Evolutionary conservation across 2,113 vertebrate species (phyloP).

Genomic region (Andinoacara biseriatus): DNA sequence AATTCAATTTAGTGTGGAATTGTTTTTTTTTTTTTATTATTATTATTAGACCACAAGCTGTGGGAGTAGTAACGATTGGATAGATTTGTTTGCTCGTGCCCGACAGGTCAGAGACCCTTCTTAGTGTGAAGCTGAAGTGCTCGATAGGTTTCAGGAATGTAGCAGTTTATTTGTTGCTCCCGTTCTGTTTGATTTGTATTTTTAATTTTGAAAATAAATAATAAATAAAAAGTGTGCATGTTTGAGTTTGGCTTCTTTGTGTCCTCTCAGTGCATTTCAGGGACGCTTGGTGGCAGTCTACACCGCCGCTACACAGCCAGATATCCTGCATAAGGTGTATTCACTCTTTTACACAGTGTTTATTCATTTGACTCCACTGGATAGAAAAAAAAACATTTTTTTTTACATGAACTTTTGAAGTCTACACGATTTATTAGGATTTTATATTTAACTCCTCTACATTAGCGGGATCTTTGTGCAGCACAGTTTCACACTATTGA

Average conservation of each 20-base stretch:
- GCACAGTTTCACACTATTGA: neutral
- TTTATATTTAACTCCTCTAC: neutral
- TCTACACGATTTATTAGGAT: neutral
- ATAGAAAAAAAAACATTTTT: neutral
- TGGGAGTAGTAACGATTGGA: conserved; percentile 12
- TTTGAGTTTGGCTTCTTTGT: conserved; percentile 7
- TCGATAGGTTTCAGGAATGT: conserved; percentile 40
- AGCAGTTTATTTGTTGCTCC: conserved; percentile 36
- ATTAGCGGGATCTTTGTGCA: neutral
- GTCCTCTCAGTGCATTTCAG: conserved; percentile 22
- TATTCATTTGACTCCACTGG: neutral
- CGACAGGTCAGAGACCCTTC: conserved; percentile 19
- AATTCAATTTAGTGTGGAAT: neutral
- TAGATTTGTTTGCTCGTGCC: conserved; percentile 32
- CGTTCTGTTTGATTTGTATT: conserved; percentile 26
- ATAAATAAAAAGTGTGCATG: conserved; percentile 26
- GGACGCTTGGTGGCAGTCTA: conserved; percentile 37
- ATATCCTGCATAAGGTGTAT: neutral
- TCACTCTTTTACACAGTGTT: neutral
- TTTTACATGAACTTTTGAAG: neutral
- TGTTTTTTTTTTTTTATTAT: neutral
- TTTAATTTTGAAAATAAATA: conserved; percentile 24
- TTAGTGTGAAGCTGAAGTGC: conserved; percentile 17
- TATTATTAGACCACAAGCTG: neutral
- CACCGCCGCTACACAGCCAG: neutral